Conservation (phyloP, 2,113 vertebrate genomes). For the Sialia sialis region DNA sequence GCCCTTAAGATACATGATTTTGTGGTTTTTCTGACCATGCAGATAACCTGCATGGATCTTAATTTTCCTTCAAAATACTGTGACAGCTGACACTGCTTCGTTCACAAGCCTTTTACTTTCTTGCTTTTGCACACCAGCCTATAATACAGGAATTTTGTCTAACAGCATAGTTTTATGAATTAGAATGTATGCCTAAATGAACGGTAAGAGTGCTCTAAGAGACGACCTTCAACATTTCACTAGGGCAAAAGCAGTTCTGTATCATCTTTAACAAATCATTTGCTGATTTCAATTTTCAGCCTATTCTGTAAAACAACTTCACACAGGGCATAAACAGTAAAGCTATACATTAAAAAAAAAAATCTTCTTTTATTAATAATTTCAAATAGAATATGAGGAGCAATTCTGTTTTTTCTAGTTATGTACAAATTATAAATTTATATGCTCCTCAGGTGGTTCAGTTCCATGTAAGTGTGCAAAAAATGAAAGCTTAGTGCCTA, state of each 20-base stretch:
- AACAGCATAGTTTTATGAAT: background rate
- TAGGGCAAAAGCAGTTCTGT: background rate
- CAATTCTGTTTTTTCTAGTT: background rate
- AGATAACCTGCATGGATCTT: background rate
- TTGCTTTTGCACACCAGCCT: background rate
- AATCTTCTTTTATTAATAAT: background rate
- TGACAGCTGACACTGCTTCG: background rate
- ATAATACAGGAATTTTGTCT: background rate
- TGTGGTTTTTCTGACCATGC: background rate
- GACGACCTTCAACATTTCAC: background rate
- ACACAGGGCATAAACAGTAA: background rate
- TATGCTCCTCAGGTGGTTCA: background rate
- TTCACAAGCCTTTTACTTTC: background rate
- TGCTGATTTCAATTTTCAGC: background rate
- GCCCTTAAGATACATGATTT: background rate
- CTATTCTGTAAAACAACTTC: background rate
- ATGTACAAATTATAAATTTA: background rate
- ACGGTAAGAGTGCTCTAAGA: background rate
- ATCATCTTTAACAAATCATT: background rate
- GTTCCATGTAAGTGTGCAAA: background rate
- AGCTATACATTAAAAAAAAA: background rate
- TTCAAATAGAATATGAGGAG: background rate
- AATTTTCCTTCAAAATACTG: background rate
- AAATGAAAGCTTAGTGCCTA: background rate
- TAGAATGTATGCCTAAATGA: background rate